Evolutionary conservation across 2,113 vertebrate species (phyloP).

Genomic region (Corythaixoides concolor): DNA sequence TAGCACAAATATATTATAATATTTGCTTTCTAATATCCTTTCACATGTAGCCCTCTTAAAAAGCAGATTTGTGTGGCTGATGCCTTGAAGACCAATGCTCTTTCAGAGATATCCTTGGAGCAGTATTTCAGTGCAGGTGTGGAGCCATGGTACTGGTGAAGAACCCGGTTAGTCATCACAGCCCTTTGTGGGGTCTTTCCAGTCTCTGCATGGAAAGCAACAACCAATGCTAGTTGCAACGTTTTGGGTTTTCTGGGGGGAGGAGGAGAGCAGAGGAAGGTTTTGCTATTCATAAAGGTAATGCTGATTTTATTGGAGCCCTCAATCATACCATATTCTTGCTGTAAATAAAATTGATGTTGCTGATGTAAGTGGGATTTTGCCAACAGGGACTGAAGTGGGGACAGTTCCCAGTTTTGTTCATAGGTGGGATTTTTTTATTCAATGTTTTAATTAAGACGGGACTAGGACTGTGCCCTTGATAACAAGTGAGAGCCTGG

Average conservation of each 20-base stretch:
- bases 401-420: neutral
- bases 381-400: neutral
- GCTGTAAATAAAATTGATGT: neutral
- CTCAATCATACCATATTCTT: neutral
- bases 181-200: rapidly evolving
- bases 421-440: neutral
- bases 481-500: neutral
- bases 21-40: neutral
- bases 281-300: neutral
- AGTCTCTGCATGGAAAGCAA: neutral
- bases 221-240: rapidly evolving
- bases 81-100: neutral
- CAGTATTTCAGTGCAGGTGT: neutral
- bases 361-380: neutral
- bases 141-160: neutral
- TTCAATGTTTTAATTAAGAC: neutral
- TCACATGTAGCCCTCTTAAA: neutral
- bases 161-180: neutral
- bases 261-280: neutral
- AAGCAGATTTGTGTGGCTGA: neutral
- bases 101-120: neutral
- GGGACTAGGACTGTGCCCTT: neutral
- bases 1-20: neutral
- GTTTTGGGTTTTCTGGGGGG: rapidly evolving
- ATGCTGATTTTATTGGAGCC: neutral